phyloP scores from a whole-genome alignment of 2,113 vertebrate species.

The Stercorarius parasiticus region DNA sequence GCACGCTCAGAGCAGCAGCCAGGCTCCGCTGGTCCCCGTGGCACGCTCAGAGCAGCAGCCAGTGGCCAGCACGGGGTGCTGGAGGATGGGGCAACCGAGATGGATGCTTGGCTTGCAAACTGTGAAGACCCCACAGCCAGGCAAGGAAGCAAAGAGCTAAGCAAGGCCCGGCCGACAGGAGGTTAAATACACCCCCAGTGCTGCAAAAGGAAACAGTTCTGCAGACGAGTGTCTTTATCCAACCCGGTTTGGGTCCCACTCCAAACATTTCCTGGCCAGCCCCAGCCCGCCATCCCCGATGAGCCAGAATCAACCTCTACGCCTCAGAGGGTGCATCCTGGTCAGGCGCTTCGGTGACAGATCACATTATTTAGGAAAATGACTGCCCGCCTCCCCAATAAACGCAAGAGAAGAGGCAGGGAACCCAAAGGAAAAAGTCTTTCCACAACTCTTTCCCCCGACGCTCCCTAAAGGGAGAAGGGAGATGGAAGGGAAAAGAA shows the following conservation, averaged over 20 bases:
- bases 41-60: no score
- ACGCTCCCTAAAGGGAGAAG: neutral
- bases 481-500: neutral
- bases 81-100: neutral
- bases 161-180: neutral
- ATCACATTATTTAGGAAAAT: neutral
- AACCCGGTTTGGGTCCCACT: neutral
- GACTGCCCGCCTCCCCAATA: neutral
- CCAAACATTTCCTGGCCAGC: neutral
- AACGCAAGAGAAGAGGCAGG: neutral
- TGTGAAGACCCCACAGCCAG: neutral
- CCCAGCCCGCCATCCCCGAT: neutral
- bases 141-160: neutral
- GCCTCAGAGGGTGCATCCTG: neutral
- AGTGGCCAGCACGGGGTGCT: neutral
- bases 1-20: no score
- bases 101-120: neutral
- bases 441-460: neutral
- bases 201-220: neutral
- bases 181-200: neutral
- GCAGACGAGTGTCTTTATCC: neutral
- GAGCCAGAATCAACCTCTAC: neutral
- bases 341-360: neutral
- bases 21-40: no score
- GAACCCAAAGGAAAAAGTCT: neutral